phyloP scores from a whole-genome alignment of 2,797 vertebrate species.

The Pangasius sanitwongsei region DNA sequence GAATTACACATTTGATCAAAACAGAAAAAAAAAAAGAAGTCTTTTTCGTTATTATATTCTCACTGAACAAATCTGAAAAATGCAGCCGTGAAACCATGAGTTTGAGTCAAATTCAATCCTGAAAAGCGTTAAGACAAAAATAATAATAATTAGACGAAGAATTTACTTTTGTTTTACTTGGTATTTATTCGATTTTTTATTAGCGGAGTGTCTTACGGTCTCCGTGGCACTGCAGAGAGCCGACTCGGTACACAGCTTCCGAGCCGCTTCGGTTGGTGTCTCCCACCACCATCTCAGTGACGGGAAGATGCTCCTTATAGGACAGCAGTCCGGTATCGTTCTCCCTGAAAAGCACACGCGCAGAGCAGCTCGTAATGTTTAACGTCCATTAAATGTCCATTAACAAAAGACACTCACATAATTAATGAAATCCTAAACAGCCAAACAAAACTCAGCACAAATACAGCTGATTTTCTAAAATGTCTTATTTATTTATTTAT shows the following conservation, averaged over 20 bases:
- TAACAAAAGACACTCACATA: background rate
- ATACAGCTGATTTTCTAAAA: too few relatives aligned
- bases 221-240: constrained; percentile 84
- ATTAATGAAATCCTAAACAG: background rate
- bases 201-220: constrained; percentile 76
- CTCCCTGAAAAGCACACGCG: constrained; percentile 68
- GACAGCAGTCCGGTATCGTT: constrained; percentile 82
- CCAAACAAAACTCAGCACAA: too few relatives aligned
- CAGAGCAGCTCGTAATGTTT: background rate
- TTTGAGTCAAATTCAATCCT: background rate
- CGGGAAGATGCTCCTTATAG: constrained; percentile 87
- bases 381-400: background rate
- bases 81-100: too few relatives aligned
- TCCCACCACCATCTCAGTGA: constrained; percentile 84
- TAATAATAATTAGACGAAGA: background rate
- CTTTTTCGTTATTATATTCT: too few relatives aligned
- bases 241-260: constrained; percentile 82
- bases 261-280: constrained; percentile 83
- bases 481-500: too few relatives aligned
- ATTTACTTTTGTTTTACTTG: background rate
- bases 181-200: background rate
- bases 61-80: too few relatives aligned
- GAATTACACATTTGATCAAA: background rate
- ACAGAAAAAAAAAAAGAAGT: background rate
- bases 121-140: background rate